phyloP scores from a whole-genome alignment of 2,888 invertebrate genomes.

The Lepidocyrtoides sp. region DNA sequence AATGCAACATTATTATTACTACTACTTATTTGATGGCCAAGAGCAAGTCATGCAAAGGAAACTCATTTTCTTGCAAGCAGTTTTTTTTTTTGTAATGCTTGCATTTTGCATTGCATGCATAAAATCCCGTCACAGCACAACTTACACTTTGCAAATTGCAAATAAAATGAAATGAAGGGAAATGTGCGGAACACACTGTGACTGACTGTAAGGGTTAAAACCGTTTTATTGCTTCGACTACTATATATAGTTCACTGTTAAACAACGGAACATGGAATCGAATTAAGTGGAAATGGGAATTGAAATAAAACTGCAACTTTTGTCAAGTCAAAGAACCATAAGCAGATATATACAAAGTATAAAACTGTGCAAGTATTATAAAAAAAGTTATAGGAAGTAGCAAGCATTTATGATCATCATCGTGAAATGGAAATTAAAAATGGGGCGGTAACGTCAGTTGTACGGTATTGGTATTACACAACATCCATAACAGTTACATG shows the following conservation, averaged over 20 bases:
- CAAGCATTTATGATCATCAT: not conserved
- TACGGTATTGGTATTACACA: slow-evolving; percentile 27
- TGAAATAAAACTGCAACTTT: slow-evolving; percentile 44
- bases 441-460: slow-evolving; percentile 19
- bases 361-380: not conserved
- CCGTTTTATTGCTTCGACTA: not conserved
- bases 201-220: not conserved
- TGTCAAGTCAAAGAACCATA: slow-evolving; percentile 5
- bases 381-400: not conserved
- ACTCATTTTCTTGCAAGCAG: not conserved
- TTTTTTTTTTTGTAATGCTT: not conserved
- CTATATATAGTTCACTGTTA: not conserved
- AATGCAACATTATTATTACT: not conserved
- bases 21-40: slow-evolving; percentile 4
- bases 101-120: not conserved
- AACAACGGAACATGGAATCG: not conserved
- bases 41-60: slow-evolving; percentile 47
- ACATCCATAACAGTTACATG: not conserved
- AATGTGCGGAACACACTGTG: not conserved
- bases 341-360: not conserved
- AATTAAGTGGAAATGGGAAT: not conserved
- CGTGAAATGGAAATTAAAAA: slow-evolving; percentile 48
- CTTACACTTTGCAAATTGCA: not conserved
- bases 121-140: not conserved
- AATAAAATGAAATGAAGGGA: slow-evolving; percentile 23